Evolutionary conservation across 2,113 vertebrate genomes (phyloP), one percentile per base, ranked within the genome.

Genomic region (Bagarius yarrelli): DNA sequence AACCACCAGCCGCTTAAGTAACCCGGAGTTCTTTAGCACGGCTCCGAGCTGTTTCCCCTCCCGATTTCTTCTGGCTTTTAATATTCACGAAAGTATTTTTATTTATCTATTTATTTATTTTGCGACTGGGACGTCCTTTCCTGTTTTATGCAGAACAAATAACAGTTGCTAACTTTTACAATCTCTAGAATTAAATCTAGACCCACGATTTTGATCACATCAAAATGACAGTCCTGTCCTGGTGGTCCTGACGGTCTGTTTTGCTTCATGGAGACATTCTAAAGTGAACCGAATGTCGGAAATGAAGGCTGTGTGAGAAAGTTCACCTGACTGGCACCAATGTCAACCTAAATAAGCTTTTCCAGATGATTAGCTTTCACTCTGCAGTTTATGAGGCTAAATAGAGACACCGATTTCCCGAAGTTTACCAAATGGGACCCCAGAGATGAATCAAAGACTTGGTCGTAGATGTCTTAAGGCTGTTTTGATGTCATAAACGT

Each of bases 31-130:
- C 76, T 79, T 72, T 79, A 79, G 76, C 18, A 61, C 63, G 50
- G 15, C 14, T 25, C 55, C 71, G 76, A 56, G 56, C 63, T 76
- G 70, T 70, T 70, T 11, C 9, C 44, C 44, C 11, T 40, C 9
- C 44, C 63, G 76, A 18, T 59, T 25, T 79, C 23, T 15, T 75
- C 75, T 23, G 23, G 25, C 18, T 44, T 63, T 67, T 59, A 44
- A 60, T 47, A 73, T 25, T 84, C 63, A 77, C n/a, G 44, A 30
- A 64, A 27, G 25, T 27, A n/a, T 72, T n/a, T n/a, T n/a, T n/a
- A n/a, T n/a, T n/a, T n/a, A n/a, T n/a, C n/a, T n/a, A n/a, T n/a
- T 6, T 8, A 57, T 60, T 53, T 78, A 85, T 83, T 74, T 63
- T 72, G 23, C 23, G 55, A 21, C 55, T 63, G 63, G 66, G 47